A percentile compares a stretch with the other conserved stretches of the same genome.
phyloP scores from a whole-genome alignment of 2,113 vertebrate species.

The Erinaceus europaeus region DNA sequence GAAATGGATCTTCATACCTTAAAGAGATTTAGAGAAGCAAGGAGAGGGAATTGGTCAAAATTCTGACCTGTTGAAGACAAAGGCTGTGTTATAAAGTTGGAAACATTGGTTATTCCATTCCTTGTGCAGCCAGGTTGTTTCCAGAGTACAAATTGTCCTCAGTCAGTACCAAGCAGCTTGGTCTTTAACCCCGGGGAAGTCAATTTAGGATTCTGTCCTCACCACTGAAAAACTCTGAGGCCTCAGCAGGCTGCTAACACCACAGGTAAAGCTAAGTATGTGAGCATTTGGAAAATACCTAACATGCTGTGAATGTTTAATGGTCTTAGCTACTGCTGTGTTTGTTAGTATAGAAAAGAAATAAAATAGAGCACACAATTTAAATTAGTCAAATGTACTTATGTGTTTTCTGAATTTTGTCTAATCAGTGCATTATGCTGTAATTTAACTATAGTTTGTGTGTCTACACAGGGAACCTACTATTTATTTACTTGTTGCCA shows the following conservation, averaged over 20 bases:
- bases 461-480: neutral
- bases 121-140: neutral
- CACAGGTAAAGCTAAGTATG: neutral
- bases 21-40: neutral
- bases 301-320: neutral
- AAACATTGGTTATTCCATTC: neutral
- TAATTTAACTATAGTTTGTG: neutral
- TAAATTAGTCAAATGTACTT: neutral
- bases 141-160: neutral
- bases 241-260: neutral
- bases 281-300: neutral
- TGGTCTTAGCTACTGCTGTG: neutral
- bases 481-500: too few relatives aligned
- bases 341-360: neutral
- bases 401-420: neutral
- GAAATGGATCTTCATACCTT: neutral
- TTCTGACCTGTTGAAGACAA: neutral
- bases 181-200: neutral
- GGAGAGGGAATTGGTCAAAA: neutral
- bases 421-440: neutral
- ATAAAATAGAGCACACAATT: neutral
- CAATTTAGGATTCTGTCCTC: neutral
- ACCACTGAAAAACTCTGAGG: rapidly evolving
- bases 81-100: neutral
- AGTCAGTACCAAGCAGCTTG: neutral